Evolutionary conservation across 1,140 invertebrate genomes (phyloP).

Genomic region (Bathynomus jamesi): DNA sequence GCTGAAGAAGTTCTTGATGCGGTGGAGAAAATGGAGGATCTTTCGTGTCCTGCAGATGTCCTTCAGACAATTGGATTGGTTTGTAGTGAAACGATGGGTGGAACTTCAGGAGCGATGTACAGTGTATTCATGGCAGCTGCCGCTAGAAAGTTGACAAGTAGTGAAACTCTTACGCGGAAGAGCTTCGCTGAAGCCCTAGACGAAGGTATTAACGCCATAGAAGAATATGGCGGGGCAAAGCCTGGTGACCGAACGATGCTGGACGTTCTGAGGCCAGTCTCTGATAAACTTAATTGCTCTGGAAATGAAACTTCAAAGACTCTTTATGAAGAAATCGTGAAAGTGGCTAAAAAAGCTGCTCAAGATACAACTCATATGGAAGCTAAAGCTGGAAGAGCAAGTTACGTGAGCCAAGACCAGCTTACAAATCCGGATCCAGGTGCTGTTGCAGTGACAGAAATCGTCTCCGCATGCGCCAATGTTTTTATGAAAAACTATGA

Average conservation of each 20-base stretch:
- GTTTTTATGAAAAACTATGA: too few species aligned
- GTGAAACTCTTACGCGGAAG: not conserved
- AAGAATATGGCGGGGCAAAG: constrained; percentile 63
- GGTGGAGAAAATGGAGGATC: not conserved
- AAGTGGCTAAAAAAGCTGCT: not conserved
- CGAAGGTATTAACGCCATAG: constrained; percentile 51
- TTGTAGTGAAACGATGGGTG: not conserved
- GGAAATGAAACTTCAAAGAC: too few species aligned
- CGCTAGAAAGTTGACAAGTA: not conserved
- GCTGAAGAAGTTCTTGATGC: constrained; percentile 42
- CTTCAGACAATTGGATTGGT: not conserved
- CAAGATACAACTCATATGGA: not conserved
- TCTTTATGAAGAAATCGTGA: not conserved
- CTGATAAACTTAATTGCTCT: too few species aligned
- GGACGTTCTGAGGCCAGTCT: constrained; percentile 32
- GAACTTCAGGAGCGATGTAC: not conserved
- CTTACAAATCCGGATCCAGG: not conserved
- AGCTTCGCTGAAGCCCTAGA: constrained; percentile 38
- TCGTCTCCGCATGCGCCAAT: not conserved
- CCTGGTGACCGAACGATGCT: constrained; percentile 68
- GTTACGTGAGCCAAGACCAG: not conserved
- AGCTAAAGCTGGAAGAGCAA: not conserved
- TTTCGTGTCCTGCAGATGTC: not conserved
- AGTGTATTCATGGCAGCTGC: not conserved
- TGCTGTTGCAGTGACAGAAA: not conserved